Evolutionary conservation across 1,140 invertebrate species (phyloP), one percentile per base, ranked within the genome.

Genomic region (Agrilus planipennis): DNA sequence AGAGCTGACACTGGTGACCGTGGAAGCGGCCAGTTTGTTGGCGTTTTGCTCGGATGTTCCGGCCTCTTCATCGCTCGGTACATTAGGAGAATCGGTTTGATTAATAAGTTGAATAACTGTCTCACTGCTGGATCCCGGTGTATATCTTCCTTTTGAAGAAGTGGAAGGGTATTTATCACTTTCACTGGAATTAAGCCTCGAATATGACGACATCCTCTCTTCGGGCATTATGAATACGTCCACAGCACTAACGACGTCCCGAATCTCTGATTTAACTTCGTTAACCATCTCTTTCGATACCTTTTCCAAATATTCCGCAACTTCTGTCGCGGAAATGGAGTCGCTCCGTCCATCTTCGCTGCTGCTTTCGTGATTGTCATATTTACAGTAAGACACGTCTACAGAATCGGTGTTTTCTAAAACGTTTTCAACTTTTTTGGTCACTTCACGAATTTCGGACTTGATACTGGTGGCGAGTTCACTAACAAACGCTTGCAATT

Each of bases 391-490:
- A 69, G 60, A 41, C 68, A 64, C 15, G 65, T 46, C 5, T 54
- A 50, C 41, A 35, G 50, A 53, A 44, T 74, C 71, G 2, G 71
- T 73, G 52, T 81, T 79, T 17, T 79, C 80, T 2, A 84, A 55
- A 20, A 78, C 79, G 56, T 84, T 79, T 44, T 82, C 79, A 0
- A 85, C 81, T 58, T 77, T 76, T 1, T 76, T 80, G 37, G 84
- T 84, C 0, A 85, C 81, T 61, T 77, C 81, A 2, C 81, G 64
- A 16, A 85, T 80, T 67, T 84, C 81, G 3, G 81, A 84, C 57
- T 84, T 86, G 6, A 85, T 81, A 60, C 84, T 81, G 5, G 79
- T 82, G 0, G 81, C 80, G 31, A 84, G 62, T 60, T 81, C 80
- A 50, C 80, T 79, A 0, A 84, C 73, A 45, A 83, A 82, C 12